Base-by-base conservation (phyloP, 1,140 invertebrate genomes). In the Pollicipes pollicipes region DNA sequence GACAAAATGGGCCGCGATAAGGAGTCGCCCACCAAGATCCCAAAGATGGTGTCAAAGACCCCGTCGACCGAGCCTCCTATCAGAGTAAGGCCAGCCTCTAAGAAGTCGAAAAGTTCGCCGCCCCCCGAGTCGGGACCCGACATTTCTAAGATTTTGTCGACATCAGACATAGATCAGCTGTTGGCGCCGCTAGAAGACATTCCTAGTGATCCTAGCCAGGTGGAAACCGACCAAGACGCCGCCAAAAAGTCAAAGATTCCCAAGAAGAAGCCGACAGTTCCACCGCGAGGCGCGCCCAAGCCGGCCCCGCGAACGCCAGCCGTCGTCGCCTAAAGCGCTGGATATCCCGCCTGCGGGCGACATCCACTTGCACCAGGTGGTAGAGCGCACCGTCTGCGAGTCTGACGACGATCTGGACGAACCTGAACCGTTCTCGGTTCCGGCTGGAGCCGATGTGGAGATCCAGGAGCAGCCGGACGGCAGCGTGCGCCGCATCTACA, bases 381-480 rank as follows among this genome's bases (percentile, higher is more conserved):
- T 75, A 21, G 71, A 72, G 69, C 71, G 72, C 35, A 72, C 73
- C 71, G 74, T 71, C 30, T 72, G 69, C 37, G 69, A 68, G 35
- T 71, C 71, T 24, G 67, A 71, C 32, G 58, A 70, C 58, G 66
- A 70, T 58, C 69, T 74, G 67, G 72, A 71, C 69, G 73, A 70
- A 13, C 70, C 73, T 66, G 70, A 71, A 29, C 45, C 45, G 6
- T 10, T 21, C 21, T 58, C 45, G 6, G 45, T 58, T 10, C 45
- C 45, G 45, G 2, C 24, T 2, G 45, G 45, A 3, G 45, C 45
- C 2, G 45, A 58, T 58, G 45, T 58, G 2, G 45, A 58, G 21
- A 58, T 58, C 45, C 45, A 58, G 21, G 6, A 58, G 21, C 45
- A 58, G 45, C 45, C 45, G 45, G 45, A 58, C 21, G 45, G 45